Evolutionary conservation across 1,140 invertebrate species (phyloP), one percentile per base, ranked within the genome.

Genomic region (Anastrepha ludens): DNA sequence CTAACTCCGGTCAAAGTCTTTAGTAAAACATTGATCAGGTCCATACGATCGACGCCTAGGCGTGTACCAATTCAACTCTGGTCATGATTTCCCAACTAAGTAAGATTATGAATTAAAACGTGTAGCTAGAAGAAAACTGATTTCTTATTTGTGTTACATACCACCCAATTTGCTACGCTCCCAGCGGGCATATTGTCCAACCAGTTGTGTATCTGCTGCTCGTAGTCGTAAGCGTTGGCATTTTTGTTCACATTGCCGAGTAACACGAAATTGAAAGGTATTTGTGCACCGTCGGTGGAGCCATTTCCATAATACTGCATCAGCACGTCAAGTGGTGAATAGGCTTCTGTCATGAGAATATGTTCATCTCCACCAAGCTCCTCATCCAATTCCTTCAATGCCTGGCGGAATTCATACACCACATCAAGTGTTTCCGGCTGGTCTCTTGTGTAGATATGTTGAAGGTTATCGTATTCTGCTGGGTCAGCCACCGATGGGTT

Each of bases 261-360:
- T 17, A 96, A 92, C 39, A 94, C 94, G 90, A 96, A 96, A 92
- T 96, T 96, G 90, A 96, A 96, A 2, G 96, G 96, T 89, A 96
- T 94, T 88, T 95, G 94, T 7, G 95, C 94, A 20, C 96, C 95
- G 70, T 94, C 90, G 47, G 92, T 91, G 0, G 90, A 93, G 1
- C 93, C 93, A 86, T 95, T 94, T n/a, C 94, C 92, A 89, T 95
- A 96, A 90, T 96, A 97, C 88, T 94, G 94, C 90, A 96, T 95
- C 1, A 95, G 94, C 2, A 95, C 92, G 2, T 94, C 90, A 44
- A 95, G 91, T n/a, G 92, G 92, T 0, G 95, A 94, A 90, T 97
- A 97, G 1, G 95, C 95, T 93, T 97, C 97, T 0, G 95, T 95
- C 93, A 97, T 95, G 92, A 97, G 95, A 1, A 97, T 94, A 92